phyloP scores from a whole-genome alignment of 2,113 vertebrate species.

The Lophius piscatorius region DNA sequence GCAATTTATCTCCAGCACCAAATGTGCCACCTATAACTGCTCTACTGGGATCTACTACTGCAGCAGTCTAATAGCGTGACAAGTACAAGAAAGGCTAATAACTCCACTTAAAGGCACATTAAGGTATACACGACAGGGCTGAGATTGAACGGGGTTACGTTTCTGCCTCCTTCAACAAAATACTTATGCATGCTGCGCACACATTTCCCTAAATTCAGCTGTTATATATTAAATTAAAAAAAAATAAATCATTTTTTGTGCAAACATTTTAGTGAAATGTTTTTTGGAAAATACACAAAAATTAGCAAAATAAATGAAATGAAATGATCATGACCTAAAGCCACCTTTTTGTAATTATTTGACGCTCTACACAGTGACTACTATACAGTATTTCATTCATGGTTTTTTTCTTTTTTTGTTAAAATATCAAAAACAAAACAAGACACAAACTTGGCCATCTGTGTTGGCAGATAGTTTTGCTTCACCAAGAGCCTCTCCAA shows the following conservation, averaged over 20 bases:
- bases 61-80: too few species aligned
- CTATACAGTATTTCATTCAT: constrained; percentile 29
- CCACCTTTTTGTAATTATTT: background rate
- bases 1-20: constrained; percentile 31
- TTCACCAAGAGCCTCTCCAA: constrained; percentile 21
- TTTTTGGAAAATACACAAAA: too few species aligned
- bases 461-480: constrained; percentile 17
- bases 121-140: constrained; percentile 15
- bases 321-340: background rate
- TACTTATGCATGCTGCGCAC: background rate
- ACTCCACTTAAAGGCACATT: constrained; percentile 15
- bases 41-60: constrained; percentile 21
- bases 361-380: background rate
- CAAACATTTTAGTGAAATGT: too few species aligned
- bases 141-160: background rate
- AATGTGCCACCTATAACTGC: constrained; percentile 18
- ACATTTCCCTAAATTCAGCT: constrained; percentile 6
- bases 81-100: too few species aligned
- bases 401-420: background rate
- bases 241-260: background rate
- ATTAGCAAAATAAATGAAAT: too few species aligned
- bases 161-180: constrained; percentile 7
- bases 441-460: constrained; percentile 31
- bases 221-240: background rate
- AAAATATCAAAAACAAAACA: constrained; percentile 24